phyloP scores from a whole-genome alignment of 2,113 vertebrate species.

The Triplophysa tibetana region DNA sequence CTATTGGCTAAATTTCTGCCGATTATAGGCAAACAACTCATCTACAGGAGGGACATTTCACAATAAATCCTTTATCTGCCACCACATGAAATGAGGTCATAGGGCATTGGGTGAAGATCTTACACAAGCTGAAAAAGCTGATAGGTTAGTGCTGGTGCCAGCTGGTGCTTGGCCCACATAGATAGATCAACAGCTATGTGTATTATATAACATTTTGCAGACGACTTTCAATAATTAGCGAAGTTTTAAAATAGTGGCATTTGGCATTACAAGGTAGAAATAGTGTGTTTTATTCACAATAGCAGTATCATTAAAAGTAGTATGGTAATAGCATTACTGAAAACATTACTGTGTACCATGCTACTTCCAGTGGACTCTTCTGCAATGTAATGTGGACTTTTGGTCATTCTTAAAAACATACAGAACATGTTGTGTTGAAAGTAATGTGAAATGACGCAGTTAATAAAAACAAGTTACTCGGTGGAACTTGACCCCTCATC shows the following conservation, averaged over 20 bases:
- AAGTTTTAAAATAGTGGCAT: too few species aligned
- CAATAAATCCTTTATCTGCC: not conserved
- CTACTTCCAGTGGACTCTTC: too few species aligned
- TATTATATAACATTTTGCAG: not conserved
- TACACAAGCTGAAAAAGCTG: constrained; percentile 13
- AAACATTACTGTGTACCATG: too few species aligned
- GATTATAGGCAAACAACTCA: constrained; percentile 1
- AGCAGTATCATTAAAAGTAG: too few species aligned
- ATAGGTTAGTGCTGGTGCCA: not conserved
- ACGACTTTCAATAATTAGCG: too few species aligned
- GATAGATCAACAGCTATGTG: not conserved
- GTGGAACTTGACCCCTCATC: not conserved
- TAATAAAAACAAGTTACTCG: not conserved
- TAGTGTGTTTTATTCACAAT: too few species aligned
- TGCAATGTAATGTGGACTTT: too few species aligned
- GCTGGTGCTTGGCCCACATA: not conserved
- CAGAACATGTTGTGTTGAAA: too few species aligned
- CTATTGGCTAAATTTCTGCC: constrained; percentile 42
- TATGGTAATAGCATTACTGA: too few species aligned
- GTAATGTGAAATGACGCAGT: too few species aligned
- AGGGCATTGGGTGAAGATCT: constrained; percentile 15
- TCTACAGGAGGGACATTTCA: not conserved
- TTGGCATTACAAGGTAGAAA: too few species aligned
- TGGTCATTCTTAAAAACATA: too few species aligned
- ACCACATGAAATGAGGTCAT: not conserved